Conservation (phyloP, 2,888 invertebrate species). For the Atrina japonica region DNA sequence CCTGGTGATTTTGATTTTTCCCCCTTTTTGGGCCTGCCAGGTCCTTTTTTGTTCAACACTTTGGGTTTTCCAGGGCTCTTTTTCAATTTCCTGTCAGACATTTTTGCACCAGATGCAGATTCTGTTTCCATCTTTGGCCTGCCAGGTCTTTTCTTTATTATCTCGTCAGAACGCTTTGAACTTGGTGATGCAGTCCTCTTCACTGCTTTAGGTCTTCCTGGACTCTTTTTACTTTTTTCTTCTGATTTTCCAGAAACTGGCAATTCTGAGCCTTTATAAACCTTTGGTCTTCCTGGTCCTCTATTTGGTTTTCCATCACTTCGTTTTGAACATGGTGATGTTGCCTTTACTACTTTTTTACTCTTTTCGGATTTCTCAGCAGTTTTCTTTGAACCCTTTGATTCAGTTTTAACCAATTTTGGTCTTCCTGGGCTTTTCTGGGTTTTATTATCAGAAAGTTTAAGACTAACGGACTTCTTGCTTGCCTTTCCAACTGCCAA, state of each 20-base stretch:
- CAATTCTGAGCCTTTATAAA: background rate
- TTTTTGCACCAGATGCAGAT: background rate
- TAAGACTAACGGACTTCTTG: no score
- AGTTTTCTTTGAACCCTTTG: constrained; percentile 1
- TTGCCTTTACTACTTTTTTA: background rate
- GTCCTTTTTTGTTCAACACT: constrained; percentile 3
- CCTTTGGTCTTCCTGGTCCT: constrained; percentile 1
- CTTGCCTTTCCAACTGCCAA: no score
- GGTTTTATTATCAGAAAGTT: constrained; percentile 9
- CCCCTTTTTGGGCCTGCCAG: no score
- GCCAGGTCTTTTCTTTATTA: background rate
- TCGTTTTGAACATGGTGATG: background rate
- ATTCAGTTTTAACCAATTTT: background rate
- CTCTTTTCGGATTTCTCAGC: background rate
- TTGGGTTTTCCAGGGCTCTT: constrained; percentile 12
- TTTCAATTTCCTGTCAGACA: constrained; percentile 5
- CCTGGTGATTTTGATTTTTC: background rate
- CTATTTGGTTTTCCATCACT: background rate
- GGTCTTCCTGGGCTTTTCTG: constrained; percentile 16
- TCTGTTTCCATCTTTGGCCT: background rate
- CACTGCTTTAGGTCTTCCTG: constrained; percentile 6
- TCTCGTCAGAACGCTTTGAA: background rate
- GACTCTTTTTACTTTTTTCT: background rate
- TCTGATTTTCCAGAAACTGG: constrained; percentile 7
- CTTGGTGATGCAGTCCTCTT: constrained; percentile 6